These are phyloP conservation scores for Drosophila kanekoi DNA, from an alignment of 2,888 invertebrate species.

Conservation along the genomic window DNA sequence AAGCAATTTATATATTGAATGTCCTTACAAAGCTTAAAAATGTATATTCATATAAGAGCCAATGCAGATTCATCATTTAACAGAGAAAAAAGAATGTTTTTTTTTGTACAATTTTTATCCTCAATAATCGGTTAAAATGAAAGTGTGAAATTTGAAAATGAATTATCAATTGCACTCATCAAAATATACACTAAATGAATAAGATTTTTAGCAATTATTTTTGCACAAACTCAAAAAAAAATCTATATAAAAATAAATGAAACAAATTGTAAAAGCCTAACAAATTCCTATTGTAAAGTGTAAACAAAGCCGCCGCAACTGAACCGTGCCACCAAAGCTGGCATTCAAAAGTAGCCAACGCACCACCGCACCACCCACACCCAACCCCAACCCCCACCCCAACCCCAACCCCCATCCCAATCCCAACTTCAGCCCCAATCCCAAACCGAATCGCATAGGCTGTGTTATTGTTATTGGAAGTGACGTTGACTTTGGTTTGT, in stretches of 20 bases:
- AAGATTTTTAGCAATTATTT: constrained; percentile 25
- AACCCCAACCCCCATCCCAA: background rate
- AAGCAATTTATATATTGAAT: too few species aligned
- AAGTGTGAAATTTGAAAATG: background rate
- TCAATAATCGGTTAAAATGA: background rate
- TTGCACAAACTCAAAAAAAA: background rate
- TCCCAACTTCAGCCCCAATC: background rate
- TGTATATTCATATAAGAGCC: too few species aligned
- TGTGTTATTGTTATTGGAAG: constrained; percentile 70
- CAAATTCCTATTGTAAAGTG: constrained; percentile 71
- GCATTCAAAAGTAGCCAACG: constrained; percentile 33
- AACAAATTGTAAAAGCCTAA: constrained; percentile 23
- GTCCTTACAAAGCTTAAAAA: too few species aligned
- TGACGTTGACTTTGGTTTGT: constrained; percentile 77
- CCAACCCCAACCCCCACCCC: background rate
- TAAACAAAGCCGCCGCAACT: constrained; percentile 79
- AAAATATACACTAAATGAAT: constrained; percentile 15
- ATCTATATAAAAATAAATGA: background rate
- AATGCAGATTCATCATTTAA: background rate
- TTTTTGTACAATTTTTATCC: background rate
- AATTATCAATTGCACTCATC: constrained; percentile 5
- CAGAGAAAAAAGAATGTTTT: background rate
- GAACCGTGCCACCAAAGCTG: constrained; percentile 63
- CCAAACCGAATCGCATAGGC: constrained; percentile 13
- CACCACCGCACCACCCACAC: background rate